These are phyloP conservation scores for Sciaenops ocellatus DNA, from an alignment of 2,797 vertebrate genomes.

Conservation along the genomic window DNA sequence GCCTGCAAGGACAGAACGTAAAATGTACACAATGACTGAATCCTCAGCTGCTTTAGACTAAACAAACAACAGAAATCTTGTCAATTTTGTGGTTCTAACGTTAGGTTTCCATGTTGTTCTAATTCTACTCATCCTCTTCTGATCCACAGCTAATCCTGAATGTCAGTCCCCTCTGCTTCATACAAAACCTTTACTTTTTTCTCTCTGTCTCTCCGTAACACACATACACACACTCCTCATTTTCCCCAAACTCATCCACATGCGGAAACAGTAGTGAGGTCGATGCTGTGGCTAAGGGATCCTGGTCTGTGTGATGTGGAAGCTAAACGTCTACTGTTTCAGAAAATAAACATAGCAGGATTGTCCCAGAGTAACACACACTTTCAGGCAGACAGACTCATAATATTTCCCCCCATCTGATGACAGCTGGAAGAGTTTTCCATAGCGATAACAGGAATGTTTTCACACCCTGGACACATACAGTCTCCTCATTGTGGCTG, in stretches of 20 bases:
- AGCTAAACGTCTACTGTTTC: slow-evolving; percentile 81
- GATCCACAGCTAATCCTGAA: slow-evolving; percentile 68
- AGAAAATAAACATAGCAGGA: slow-evolving; percentile 84
- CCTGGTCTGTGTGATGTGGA: slow-evolving; percentile 79
- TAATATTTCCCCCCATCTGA: slow-evolving; percentile 80
- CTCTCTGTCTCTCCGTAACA: slow-evolving; percentile 8
- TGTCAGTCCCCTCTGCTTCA: slow-evolving; percentile 47
- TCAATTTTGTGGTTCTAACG: slow-evolving; percentile 66
- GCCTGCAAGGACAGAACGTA: slow-evolving; percentile 24
- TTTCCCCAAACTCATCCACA: slow-evolving; percentile 62
- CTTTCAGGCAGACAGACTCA: slow-evolving; percentile 80
- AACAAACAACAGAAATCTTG: slow-evolving; percentile 72
- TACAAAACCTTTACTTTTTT: slow-evolving; percentile 48
- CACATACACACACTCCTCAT: slow-evolving; percentile 31
- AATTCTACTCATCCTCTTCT: slow-evolving; percentile 73
- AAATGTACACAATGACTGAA: slow-evolving; percentile 44
- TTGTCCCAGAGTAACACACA: slow-evolving; percentile 80
- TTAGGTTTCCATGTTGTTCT: slow-evolving; percentile 71
- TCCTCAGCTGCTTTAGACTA: slow-evolving; percentile 66
- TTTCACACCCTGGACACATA: slow-evolving; percentile 79
- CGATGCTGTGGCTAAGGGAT: slow-evolving; percentile 66
- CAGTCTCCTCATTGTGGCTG: slow-evolving; percentile 65
- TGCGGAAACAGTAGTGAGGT: slow-evolving; percentile 76
- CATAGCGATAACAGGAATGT: slow-evolving; percentile 82
- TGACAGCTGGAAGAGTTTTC: slow-evolving; percentile 84